Base-by-base conservation (phyloP, 2,888 invertebrate species). In the Parnassius smintheus region DNA sequence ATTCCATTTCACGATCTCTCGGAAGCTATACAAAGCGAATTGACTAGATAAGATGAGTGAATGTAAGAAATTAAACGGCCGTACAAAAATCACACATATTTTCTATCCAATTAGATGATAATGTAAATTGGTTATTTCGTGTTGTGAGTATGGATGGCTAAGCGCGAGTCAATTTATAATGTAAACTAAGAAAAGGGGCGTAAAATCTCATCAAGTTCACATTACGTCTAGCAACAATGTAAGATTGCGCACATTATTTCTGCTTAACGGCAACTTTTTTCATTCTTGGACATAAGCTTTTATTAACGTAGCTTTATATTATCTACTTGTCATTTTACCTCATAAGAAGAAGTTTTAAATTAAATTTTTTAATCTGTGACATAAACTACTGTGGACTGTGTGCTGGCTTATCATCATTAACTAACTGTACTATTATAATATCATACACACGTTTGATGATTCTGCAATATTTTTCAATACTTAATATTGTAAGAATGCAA, bases 71-170 rank as follows among this genome's bases (percentile, higher is more conserved):
- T 60, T 35, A 60, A 60, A 54, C 46, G 52, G 46, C 46, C 41
- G 48, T 60, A 52, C 56, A 63, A 59, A 56, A 59, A 51, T 56
- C 63, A 59, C 63, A 59, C 59, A 51, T 59, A 56, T 42, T 56
- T 52, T 50, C 46, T 41, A 53, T 42, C 59, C 55, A 58, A 59
- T 63, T 59, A 12, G 50, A 51, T 22, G 62, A 62, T 62, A 62
- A 62, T 22, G 18, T 7, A 52, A 44, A 9, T 25, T 41, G 48
- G 49, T n/a, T 49, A 18, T 41, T 56, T 18, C 46, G 53, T 56
- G 55, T 54, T n/a, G 3, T 3, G 9, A 25, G 35, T 54, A 35
- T 22, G 41, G 46, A 53, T 13, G 44, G 44, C 35, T 56, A 55
- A 61, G 51, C 48, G 44, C 42, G 45, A 41, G 50, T 41, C 12